Conservation (phyloP, 1,140 invertebrate genomes). For the Doryteuthis pealeii region DNA sequence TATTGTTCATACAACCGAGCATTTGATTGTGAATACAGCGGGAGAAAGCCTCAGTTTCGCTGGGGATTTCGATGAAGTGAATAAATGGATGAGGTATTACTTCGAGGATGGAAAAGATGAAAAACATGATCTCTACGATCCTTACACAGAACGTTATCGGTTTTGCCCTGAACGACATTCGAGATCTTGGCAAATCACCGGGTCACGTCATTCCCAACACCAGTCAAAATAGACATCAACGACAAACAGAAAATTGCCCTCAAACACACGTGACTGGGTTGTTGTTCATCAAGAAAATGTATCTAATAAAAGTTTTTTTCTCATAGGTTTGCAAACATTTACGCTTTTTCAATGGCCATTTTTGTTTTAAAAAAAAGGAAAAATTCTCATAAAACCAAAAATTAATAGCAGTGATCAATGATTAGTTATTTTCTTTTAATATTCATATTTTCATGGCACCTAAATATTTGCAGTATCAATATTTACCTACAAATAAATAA, state of each 20-base stretch:
- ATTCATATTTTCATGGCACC: too few relatives aligned
- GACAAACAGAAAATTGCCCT: slow-evolving; percentile 15
- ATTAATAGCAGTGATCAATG: too few relatives aligned
- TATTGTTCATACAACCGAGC: too few relatives aligned
- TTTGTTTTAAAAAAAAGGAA: too few relatives aligned
- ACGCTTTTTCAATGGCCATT: too few relatives aligned
- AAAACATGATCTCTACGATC: slow-evolving; percentile 36
- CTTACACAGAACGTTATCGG: slow-evolving; percentile 32
- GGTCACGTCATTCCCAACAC: slow-evolving; percentile 37
- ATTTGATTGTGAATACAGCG: slow-evolving; percentile 30
- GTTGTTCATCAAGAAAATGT: slow-evolving; percentile 11
- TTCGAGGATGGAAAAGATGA: neutral
- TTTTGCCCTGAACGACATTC: slow-evolving; percentile 27
- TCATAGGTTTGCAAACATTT: too few relatives aligned
- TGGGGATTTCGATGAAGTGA: slow-evolving; percentile 31
- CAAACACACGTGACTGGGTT: slow-evolving; percentile 23
- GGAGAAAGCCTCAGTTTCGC: slow-evolving; percentile 38
- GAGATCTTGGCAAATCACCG: slow-evolving; percentile 21
- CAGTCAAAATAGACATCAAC: slow-evolving; percentile 21
- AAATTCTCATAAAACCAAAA: too few relatives aligned
- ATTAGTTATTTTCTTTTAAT: too few relatives aligned
- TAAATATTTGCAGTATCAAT: too few relatives aligned
- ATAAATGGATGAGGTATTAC: slow-evolving; percentile 42
- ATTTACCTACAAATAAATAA: too few relatives aligned
- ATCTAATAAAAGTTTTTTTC: too few relatives aligned